These are phyloP conservation scores for Harpegnathos saltator DNA, from an alignment of 1,140 invertebrate genomes.

Conservation along the genomic window DNA sequence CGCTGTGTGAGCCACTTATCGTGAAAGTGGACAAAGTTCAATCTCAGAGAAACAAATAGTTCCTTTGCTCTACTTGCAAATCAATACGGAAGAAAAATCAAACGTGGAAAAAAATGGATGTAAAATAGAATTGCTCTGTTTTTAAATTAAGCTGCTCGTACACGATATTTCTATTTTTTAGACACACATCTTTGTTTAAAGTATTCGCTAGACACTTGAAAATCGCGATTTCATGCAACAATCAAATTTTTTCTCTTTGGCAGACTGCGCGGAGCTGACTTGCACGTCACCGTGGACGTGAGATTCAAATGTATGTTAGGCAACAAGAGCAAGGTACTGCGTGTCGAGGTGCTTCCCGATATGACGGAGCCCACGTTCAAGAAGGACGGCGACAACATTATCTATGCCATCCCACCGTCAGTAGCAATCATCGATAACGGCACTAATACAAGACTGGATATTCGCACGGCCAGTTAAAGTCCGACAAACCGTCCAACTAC, in stretches of 20 bases:
- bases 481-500: neutral
- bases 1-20: too few relatives aligned
- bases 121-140: too few relatives aligned
- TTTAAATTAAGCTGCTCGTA: too few relatives aligned
- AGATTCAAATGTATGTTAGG: conserved; percentile 91
- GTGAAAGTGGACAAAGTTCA: too few relatives aligned
- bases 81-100: too few relatives aligned
- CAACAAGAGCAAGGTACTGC: conserved; percentile 89
- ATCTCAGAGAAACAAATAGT: too few relatives aligned
- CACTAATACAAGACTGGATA: conserved; percentile 76
- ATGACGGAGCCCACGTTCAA: conserved; percentile 88
- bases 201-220: too few relatives aligned
- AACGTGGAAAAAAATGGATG: too few relatives aligned
- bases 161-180: too few relatives aligned
- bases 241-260: conserved; percentile 25
- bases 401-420: conserved; percentile 86
- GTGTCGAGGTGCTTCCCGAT: conserved; percentile 88
- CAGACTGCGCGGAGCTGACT: conserved; percentile 87
- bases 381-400: conserved; percentile 87
- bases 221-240: neutral
- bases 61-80: too few relatives aligned
- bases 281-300: conserved; percentile 89
- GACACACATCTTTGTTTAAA: too few relatives aligned
- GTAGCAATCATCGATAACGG: conserved; percentile 78
- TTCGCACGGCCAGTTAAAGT: conserved; percentile 72